Base-by-base conservation (phyloP, 2,113 vertebrate genomes). In the Lagenorhynchus albirostris region DNA sequence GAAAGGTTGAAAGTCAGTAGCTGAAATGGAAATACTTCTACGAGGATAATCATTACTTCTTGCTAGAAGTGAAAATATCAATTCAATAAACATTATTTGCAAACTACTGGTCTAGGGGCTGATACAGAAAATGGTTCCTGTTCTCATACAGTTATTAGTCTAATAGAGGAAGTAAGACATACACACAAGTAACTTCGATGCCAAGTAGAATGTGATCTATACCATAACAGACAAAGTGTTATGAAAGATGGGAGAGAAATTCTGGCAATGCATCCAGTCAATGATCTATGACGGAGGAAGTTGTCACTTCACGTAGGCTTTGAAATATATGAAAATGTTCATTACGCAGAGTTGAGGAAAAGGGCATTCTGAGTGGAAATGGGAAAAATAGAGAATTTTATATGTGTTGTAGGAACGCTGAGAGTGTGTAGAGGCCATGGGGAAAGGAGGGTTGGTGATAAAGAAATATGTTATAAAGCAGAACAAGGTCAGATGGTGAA, bases 401-500 rank as follows among this genome's bases (percentile, higher is more conserved):
- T 38, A 47, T 65, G 21, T 67, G 53, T 70, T 81, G 55, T 62
- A 21, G 47, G 83, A 77, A 92, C 1, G 1, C 87, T 76, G 44
- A 81, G 36, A 65, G 17, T 21, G 18, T 20, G 55, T 4, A 53
- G 47, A 77, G 21, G 47, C 67, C 65, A 63, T 7, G 20, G 21
- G 11, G 36, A 70, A 89, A 62, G 7, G 2, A 53, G 13, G 5
- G 13, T 6, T 76, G 21, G 13, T 67, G 80, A 84, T 67, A 77
- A 95, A 90, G 50, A 79, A 89, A 73, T 41, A 84, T 79, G 44
- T 89, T 70, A 92, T n/a, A 86, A 87, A 88, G 44, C 29, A 85
- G 71, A 95, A 71, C 50, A 90, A 94, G 44, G 44, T 81, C 65
- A 93, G 74, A 33, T 6, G 21, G 44, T 20, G 3, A 85, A 83